phyloP scores from a whole-genome alignment of 2,888 invertebrate genomes.

The Aplocera efformata region DNA sequence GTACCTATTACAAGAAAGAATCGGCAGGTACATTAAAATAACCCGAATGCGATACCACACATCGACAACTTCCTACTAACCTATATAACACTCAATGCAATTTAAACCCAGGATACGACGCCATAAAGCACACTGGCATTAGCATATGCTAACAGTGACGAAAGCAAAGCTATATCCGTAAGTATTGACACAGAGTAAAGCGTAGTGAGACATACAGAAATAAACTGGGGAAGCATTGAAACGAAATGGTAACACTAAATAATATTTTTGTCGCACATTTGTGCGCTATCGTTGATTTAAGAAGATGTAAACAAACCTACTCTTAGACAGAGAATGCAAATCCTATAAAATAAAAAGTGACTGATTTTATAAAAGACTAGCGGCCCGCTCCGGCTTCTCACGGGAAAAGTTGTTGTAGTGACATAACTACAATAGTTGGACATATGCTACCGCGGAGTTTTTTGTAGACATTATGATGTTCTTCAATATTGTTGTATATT shows the following conservation, averaged over 20 bases:
- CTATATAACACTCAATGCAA: constrained; percentile 4
- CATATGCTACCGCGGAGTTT: too few species aligned
- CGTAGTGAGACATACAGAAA: constrained; percentile 28
- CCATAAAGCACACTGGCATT: constrained; percentile 1
- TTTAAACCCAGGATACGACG: constrained; percentile 3
- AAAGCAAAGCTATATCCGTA: constrained; percentile 16
- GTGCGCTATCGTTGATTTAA: constrained; percentile 14
- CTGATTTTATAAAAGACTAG: too few species aligned
- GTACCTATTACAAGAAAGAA: too few species aligned
- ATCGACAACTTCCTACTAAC: constrained; percentile 8
- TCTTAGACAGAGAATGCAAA: too few species aligned
- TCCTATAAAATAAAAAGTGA: not conserved
- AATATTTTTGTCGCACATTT: constrained; percentile 20
- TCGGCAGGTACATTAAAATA: too few species aligned
- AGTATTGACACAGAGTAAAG: constrained; percentile 26
- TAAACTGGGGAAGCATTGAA: constrained; percentile 35
- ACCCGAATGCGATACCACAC: constrained; percentile 1
- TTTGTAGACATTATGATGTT: too few species aligned
- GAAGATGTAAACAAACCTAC: constrained; percentile 4
- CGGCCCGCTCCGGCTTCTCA: too few species aligned
- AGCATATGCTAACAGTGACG: constrained; percentile 3
- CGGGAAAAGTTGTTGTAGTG: too few species aligned
- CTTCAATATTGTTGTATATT: too few species aligned
- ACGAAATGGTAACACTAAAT: constrained; percentile 33
- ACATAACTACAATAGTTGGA: too few species aligned